Base-by-base conservation (phyloP, 1,140 invertebrate genomes). In the Heliconius hermathena region DNA sequence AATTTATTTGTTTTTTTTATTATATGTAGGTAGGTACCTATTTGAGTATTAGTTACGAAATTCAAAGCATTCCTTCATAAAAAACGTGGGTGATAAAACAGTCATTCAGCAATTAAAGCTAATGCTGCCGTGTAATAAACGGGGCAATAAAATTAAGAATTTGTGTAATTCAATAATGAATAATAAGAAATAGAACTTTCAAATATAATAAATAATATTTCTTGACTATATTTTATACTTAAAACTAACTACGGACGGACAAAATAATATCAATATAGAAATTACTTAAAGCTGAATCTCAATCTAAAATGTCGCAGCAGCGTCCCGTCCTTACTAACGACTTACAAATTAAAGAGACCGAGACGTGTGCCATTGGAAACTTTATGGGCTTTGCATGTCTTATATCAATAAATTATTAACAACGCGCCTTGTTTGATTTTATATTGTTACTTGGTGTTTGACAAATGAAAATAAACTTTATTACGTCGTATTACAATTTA, bases 351-450 rank as follows among this genome's bases (percentile, higher is more conserved):
- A 93, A 93, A 93, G 91, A 89, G 91, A 90, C 90, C 89, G 89
- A 89, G 88, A 93, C 91, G 89, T 93, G 91, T 94, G 91, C 91
- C 93, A 93, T 93, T 92, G 90, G 89, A 89, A 93, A 92, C 93
- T 94, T 94, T 93, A 94, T 94, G 91, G 93, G 90, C 91, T 91
- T 94, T 88, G 93, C 93, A 94, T 94, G 93, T 94, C 88, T 93
- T 93, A 93, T 93, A 94, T 94, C 93, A 93, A 94, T 94, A 94
- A 94, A 94, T 94, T 93, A 94, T 94, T 94, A 93, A 93, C 92
- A 90, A 91, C 93, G 91, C 90, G 91, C 87, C 91, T 92, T 93
- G 88, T 93, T 94, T 93, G 91, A 92, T 93, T 93, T 90, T 85
- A 90, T 89, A 92, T 90, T 91, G 88, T 89, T 90, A 86, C 82